A percentile compares a stretch with the other conserved stretches of the same genome.
These are phyloP conservation scores for Pipistrellus kuhlii DNA, from an alignment of 2,797 vertebrate genomes.

Conservation along the genomic window DNA sequence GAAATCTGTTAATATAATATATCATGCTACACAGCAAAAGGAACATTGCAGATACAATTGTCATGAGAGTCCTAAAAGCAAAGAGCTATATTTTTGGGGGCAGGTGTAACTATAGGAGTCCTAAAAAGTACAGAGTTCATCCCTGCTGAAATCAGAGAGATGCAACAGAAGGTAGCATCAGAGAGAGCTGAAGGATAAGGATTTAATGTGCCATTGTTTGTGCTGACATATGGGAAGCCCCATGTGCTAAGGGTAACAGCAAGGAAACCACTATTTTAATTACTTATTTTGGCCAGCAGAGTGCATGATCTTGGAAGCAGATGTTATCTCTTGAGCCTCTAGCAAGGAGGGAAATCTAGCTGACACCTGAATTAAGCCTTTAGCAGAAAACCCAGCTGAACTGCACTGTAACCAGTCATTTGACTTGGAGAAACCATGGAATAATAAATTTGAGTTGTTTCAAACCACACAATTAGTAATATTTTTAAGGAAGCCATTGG, in stretches of 20 bases:
- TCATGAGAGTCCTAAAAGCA: not conserved
- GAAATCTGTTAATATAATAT: not conserved
- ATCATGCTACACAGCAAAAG: not conserved
- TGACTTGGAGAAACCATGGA: not conserved
- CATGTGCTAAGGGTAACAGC: not conserved
- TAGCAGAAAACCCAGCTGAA: not conserved
- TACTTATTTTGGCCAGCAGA: not conserved
- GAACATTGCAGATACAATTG: not conserved
- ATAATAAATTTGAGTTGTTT: not conserved
- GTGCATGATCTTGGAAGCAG: not conserved
- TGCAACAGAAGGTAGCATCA: not conserved
- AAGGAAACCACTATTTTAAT: not conserved
- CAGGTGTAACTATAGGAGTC: not conserved
- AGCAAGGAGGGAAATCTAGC: not conserved
- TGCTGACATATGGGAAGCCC: not conserved
- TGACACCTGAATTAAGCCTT: not conserved
- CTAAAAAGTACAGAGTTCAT: not conserved
- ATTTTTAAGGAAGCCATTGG: not conserved
- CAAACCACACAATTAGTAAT: not conserved
- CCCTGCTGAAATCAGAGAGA: not conserved
- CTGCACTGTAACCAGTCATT: not conserved
- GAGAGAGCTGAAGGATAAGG: not conserved
- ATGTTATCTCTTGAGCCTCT: not conserved
- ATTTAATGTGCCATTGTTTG: not conserved
- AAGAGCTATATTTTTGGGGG: not conserved